A percentile compares a stretch with the other conserved stretches of the same genome.
Conservation (phyloP, 2,888 invertebrate species). For the Ophioninae sp. region DNA sequence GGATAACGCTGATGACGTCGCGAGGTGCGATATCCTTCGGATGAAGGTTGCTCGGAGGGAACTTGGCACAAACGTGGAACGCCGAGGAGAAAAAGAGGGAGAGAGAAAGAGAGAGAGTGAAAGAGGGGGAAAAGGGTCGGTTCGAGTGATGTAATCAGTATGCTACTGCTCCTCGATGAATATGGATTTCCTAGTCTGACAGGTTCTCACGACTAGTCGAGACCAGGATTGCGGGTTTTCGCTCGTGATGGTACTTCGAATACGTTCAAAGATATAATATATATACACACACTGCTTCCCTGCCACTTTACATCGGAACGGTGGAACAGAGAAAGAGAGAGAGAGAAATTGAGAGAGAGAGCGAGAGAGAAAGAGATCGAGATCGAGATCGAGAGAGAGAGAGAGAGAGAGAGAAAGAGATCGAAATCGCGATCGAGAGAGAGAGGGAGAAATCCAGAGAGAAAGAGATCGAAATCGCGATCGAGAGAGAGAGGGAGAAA, state of each 20-base stretch:
- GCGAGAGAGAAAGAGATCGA: background rate
- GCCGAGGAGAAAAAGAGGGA: background rate
- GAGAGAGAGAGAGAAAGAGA: no score
- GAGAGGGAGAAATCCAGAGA: constrained; percentile 11
- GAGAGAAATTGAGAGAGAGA: background rate
- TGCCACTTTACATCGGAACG: background rate
- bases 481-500: constrained; percentile 15
- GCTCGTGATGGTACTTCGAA: constrained; percentile 38
- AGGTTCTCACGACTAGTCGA: constrained; percentile 55
- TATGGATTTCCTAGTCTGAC: constrained; percentile 61
- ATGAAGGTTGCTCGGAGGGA: constrained; percentile 37
- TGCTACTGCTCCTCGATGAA: constrained; percentile 60
- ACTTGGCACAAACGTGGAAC: constrained; percentile 7
- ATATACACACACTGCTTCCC: background rate
- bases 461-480: background rate
- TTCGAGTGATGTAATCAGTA: constrained; percentile 62
- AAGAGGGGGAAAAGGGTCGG: constrained; percentile 27
- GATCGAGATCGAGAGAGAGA: background rate
- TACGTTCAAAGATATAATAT: background rate
- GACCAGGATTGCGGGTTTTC: constrained; percentile 42
- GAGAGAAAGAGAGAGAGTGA: constrained; percentile 1
- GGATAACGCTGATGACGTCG: constrained; percentile 38
- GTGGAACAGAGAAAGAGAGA: background rate
- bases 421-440: background rate
- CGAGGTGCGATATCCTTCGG: constrained; percentile 41